Base-by-base conservation (phyloP, 2,888 invertebrate genomes). In the Andrena bucephala region DNA sequence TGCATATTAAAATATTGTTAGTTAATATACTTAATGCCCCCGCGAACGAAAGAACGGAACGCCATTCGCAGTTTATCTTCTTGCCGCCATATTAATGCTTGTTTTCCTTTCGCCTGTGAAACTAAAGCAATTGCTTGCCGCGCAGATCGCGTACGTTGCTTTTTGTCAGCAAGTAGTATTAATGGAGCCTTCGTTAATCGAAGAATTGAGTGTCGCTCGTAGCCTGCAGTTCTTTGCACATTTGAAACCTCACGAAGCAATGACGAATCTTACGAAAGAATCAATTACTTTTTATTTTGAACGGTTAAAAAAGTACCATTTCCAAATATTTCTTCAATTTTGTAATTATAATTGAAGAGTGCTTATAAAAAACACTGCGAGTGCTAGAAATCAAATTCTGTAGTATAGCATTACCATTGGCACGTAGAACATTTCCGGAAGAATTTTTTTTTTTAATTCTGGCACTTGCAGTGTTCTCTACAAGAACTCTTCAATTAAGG, bases 11-110 rank as follows among this genome's bases (percentile, higher is more conserved):
- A 42, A 42, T 42, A 13, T 42, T 10, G 13, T 13, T 42, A 13
- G 10, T 10, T 36, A 36, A 36, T 36, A 36, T 13, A 42, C 10
- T 42, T 42, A 42, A 42, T 13, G 42, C 59, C 42, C 48, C 59
- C 74, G 33, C 27, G 57, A 74, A 69, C 48, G 68, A 74, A 74
- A 68, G 59, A 48, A 31, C 42, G 31, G 65, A 16, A 24, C 8
- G 54, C 20, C 16, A 42, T 57, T 27, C 24, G 24, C 73, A 13
- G 29, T 68, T 54, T 20, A 66, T 72, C 52, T 59, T 48, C 57
- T 31, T 31, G 42, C 24, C 57, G 31, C 68, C 31, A n/a, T 31
- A 57, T 57, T 29, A 16, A 57, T 29, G n/a, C 27, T 29, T 29
- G 59, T 7, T 29, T 16, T 27, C 20, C 29, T 13, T 27, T 29